Evolutionary conservation across 2,113 vertebrate genomes (phyloP), one percentile per base, ranked within the genome.

Genomic region (Oreochromis tanganicae): DNA sequence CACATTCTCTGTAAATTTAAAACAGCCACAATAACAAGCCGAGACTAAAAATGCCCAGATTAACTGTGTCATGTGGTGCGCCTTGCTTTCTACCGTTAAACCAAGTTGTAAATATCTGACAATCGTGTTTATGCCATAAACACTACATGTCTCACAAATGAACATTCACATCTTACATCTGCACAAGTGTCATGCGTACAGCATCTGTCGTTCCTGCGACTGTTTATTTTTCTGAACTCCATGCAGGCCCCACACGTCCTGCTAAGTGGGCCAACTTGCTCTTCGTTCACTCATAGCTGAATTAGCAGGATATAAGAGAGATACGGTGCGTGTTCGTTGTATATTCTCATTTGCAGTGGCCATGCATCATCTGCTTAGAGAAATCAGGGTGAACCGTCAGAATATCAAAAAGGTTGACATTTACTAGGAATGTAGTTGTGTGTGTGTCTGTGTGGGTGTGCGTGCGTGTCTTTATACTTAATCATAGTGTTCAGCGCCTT

Each of bases 361-460:
- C 84, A 92, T 86, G 88, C 93, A 92, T 96, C 93, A 94, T 90
- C 91, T 92, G 87, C 91, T 94, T 89, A 89, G 92, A 93, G 91
- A 92, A 96, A 94, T 93, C 94, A 90, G 88, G 71, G 89, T 84
- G 85, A 92, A 85, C 87, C 91, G 90, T 94, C 91, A 87, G 94
- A 95, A 95, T 95, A 95, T 95, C 92, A 96, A 95, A 93, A 87
- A 94, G 94, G 91, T 81, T 94, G 95, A 95, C 95, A 96, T 95
- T 95, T 95, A 94, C 89, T 88, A 36, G 82, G 87, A 91, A 88
- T 84, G 86, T 84, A 94, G 78, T 89, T 68, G 68, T 46, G 80
- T 80, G 71, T 29, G 68, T 48, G 24, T 75, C 43, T 75, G 71
- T 19, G 43, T 4, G 71, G 9, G 71, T 50, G 71, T 32, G 71